Conservation (phyloP, 2,113 vertebrate species). For the Clarias batrachus region DNA sequence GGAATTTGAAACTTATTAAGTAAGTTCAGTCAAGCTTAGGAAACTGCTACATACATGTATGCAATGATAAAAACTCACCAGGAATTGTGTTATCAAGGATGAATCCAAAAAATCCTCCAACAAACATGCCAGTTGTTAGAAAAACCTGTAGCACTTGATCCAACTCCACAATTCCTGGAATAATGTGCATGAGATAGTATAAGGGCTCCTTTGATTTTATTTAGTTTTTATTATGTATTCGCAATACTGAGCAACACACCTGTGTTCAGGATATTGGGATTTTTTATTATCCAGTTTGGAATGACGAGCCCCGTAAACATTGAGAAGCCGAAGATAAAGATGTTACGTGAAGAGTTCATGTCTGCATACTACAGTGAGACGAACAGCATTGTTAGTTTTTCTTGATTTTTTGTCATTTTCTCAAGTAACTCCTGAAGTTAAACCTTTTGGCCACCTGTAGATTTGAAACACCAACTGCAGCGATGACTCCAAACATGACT, state of each 20-base stretch:
- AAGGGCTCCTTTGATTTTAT: neutral
- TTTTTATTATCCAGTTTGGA: slow-evolving; percentile 87
- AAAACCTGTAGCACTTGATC: slow-evolving; percentile 92
- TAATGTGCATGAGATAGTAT: neutral
- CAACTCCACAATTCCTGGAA: slow-evolving; percentile 80
- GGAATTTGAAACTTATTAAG: neutral
- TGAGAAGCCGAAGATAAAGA: slow-evolving; percentile 96
- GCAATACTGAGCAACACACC: slow-evolving; percentile 68
- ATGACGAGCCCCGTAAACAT: slow-evolving; percentile 85
- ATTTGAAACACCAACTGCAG: slow-evolving; percentile 87
- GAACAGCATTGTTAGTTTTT: neutral
- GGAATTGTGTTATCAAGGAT: slow-evolving; percentile 92
- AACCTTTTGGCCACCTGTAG: slow-evolving; percentile 78
- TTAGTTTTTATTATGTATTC: neutral
- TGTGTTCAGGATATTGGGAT: slow-evolving; percentile 76
- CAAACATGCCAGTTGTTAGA: slow-evolving; percentile 94
- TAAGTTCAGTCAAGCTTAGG: neutral
- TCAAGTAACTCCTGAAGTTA: neutral
- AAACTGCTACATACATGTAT: neutral
- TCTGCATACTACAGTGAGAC: slow-evolving; percentile 79
- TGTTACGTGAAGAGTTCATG: slow-evolving; percentile 95
- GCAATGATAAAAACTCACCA: slow-evolving; percentile 70
- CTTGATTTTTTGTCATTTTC: neutral
- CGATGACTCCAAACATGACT: slow-evolving; percentile 92
- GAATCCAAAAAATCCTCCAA: slow-evolving; percentile 90